Evolutionary conservation across 2,113 vertebrate species (phyloP).

Genomic region (Semnornis frantzii): DNA sequence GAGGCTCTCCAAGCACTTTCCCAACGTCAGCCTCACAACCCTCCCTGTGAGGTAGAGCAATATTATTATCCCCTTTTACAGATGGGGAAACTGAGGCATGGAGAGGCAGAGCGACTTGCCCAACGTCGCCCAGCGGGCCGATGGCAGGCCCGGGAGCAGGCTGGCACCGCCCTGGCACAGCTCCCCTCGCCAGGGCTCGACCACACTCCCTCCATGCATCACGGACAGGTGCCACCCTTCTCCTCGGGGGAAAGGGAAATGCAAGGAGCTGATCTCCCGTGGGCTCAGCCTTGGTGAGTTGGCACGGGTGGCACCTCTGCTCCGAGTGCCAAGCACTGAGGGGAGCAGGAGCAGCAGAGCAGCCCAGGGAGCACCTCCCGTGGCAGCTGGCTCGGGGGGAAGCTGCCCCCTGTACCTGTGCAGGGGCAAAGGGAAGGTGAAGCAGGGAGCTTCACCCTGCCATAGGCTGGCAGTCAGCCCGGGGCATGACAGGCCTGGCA

Average conservation of each 20-base stretch:
- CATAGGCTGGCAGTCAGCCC: fast-evolving
- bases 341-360: not conserved
- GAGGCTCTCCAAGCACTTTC: not conserved
- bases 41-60: constrained; percentile 58
- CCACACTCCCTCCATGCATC: not conserved
- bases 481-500: not conserved
- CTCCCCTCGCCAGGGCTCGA: not conserved
- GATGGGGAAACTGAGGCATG: constrained; percentile 58
- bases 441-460: not conserved
- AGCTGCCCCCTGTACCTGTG: not conserved
- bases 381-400: too few species aligned
- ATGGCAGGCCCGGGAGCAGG: not conserved
- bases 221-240: not conserved
- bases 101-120: constrained; percentile 13
- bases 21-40: not conserved
- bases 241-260: not conserved
- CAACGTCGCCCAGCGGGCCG: not conserved
- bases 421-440: not conserved
- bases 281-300: not conserved
- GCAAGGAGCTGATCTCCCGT: not conserved
- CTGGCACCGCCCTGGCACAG: not conserved
- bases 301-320: not conserved
- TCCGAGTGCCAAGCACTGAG: not conserved
- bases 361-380: not conserved
- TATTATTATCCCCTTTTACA: constrained; percentile 58